Evolutionary conservation across 2,113 vertebrate genomes (phyloP).

Genomic region (Anguilla rostrata): DNA sequence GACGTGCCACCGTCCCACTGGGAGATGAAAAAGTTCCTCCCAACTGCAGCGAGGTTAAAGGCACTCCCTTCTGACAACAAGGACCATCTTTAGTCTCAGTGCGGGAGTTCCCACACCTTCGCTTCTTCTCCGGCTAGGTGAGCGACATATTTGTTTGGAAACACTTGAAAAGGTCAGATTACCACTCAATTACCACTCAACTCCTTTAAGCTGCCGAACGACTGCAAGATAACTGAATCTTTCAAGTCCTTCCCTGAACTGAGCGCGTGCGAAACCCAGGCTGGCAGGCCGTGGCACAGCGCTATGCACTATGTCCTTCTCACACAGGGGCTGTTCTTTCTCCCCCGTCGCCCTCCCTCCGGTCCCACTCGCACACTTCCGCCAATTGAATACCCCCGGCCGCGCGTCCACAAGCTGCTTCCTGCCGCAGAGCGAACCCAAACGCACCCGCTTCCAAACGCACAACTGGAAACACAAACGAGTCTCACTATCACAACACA

Average conservation of each 20-base stretch:
- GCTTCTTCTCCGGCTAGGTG: neutral
- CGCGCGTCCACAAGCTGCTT: conserved; percentile 8
- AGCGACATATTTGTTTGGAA: conserved; percentile 32
- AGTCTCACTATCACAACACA: neutral
- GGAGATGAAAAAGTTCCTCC: neutral
- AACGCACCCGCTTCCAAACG: neutral
- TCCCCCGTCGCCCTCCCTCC: neutral
- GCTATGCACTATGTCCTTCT: neutral
- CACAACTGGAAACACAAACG: neutral
- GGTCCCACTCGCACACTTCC: neutral
- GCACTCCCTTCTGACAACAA: no score
- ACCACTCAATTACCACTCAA: conserved; percentile 31
- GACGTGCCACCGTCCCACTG: neutral
- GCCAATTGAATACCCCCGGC: neutral
- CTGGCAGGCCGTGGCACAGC: neutral
- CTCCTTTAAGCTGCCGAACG: conserved; percentile 31
- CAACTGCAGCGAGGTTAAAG: no score
- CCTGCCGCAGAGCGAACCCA: neutral
- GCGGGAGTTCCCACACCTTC: neutral
- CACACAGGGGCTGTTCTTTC: neutral
- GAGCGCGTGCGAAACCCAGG: neutral
- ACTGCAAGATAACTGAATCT: conserved; percentile 23
- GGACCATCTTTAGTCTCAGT: no score
- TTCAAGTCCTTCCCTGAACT: conserved; percentile 33
- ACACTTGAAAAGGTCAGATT: conserved; percentile 36